Base-by-base conservation (phyloP, 2,797 vertebrate genomes). In the Bucorvus abyssinicus region DNA sequence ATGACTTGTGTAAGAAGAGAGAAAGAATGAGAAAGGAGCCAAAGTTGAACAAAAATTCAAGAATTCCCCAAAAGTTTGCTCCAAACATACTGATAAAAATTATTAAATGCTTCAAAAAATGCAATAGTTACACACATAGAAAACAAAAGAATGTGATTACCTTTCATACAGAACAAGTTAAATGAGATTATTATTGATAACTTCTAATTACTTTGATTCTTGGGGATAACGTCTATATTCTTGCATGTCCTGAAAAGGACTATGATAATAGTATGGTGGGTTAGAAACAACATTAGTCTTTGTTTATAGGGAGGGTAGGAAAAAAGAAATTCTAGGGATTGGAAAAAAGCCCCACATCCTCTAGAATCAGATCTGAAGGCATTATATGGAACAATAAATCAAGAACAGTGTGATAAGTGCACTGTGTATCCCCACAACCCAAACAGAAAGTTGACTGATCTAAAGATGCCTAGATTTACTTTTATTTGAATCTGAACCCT, bases 281-380 rank as follows among this genome's bases (percentile, higher is more conserved):
- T 38, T 64, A 79, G n/a, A 83, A 87, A 76, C 4, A 87, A 71
- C 3, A 10, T 42, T 30, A 55, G 7, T 60, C 23, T 53, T 60
- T 65, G 6, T 16, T n/a, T n/a, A 40, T 2, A 70, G 0, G 1
- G 26, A 82, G 7, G 4, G 9, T 29, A 57, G 36, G 18, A 34
- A 50, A 50, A 42, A n/a, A 9, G 5, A 27, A 18, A 57, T 36
- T 76, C 8, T 20, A 69, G 7, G 1, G 2, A 52, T 6, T 36
- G 32, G 9, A 14, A 80, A 68, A 67, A 57, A 32, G 0, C 0
- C 2, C 8, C 2, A 10, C 2, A 8, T 63, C 64, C 68, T 27
- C 3, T 3, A 49, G 75, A 61, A 44, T 84, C 8, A 30, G 21
- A 74, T 53, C 38, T 15, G 16, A 76, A 71, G 32, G 21, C 40